Percentiles rank a stretch among this genome's conserved stretches.
phyloP scores from a whole-genome alignment of 2,797 vertebrate genomes.

The Paratrypauchen microcephalus region DNA sequence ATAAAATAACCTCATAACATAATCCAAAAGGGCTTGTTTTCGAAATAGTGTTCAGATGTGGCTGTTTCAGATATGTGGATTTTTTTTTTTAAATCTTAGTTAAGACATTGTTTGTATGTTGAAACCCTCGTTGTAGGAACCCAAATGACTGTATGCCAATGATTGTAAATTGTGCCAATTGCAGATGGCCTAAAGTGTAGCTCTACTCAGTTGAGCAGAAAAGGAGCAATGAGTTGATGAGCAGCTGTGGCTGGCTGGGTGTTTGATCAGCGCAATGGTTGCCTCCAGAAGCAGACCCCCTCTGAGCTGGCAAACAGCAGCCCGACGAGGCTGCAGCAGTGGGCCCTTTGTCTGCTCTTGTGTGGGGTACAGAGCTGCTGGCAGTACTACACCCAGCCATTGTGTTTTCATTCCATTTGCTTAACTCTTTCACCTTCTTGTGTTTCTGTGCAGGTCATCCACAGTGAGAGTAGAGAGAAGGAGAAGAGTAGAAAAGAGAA shows the following conservation, averaged over 20 bases:
- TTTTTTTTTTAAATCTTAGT: conserved; percentile 28
- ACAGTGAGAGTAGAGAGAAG: conserved; percentile 10
- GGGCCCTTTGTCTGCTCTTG: conserved; percentile 40
- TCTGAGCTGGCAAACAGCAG: conserved; percentile 34
- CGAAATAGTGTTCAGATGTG: conserved; percentile 38
- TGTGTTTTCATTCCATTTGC: conserved; percentile 28
- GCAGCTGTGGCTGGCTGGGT: conserved; percentile 38
- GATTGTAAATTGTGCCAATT: conserved; percentile 37
- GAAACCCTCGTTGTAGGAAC: conserved; percentile 8
- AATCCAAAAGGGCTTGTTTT: conserved; percentile 14
- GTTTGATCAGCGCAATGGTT: conserved; percentile 26
- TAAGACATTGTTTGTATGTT: conserved; percentile 30
- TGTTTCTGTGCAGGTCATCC: conserved; percentile 25
- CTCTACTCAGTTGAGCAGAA: conserved; percentile 30
- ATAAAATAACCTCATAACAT: conserved; percentile 20
- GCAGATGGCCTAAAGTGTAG: conserved; percentile 42
- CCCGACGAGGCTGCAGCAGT: conserved; percentile 21
- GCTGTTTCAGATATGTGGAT: conserved; percentile 37
- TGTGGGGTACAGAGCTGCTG: conserved; percentile 21
- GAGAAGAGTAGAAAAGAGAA: conserved; percentile 5
- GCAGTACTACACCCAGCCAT: conserved; percentile 26
- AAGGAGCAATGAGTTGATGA: conserved; percentile 33
- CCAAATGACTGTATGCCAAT: conserved; percentile 29
- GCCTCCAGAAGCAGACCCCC: conserved; percentile 30
- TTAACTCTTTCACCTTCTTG: conserved; percentile 25